Conservation (phyloP, 2,113 vertebrate genomes). For the Nesogale talazaci region DNA sequence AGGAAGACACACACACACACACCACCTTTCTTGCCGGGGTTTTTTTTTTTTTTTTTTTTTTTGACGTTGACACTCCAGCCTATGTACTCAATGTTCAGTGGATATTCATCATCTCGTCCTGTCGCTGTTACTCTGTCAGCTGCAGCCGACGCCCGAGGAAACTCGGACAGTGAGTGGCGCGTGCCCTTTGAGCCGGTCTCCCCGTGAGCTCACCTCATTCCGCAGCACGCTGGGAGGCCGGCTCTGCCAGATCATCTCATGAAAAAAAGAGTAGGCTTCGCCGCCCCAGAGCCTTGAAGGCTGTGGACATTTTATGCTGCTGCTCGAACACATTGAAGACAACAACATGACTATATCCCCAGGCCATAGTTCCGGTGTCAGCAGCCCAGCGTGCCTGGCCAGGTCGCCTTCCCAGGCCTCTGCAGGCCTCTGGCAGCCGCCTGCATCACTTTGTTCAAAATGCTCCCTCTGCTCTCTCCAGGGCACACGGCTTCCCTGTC, state of each 20-base stretch:
- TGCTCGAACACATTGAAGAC: not conserved
- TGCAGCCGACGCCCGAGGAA: not conserved
- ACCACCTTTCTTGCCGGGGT: not conserved
- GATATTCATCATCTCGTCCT: not conserved
- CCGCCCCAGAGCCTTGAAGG: not conserved
- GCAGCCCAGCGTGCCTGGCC: not conserved
- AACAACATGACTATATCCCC: not conserved
- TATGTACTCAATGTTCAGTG: not conserved
- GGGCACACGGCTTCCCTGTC: accelerated
- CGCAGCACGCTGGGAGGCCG: not conserved
- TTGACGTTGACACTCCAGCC: not conserved
- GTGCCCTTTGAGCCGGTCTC: too few relatives aligned
- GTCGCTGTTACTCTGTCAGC: not conserved
- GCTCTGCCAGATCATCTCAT: not conserved
- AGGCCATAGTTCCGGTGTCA: not conserved
- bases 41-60: not conserved
- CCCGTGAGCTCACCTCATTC: not conserved
- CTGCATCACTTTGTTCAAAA: not conserved
- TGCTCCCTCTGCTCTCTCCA: not conserved
- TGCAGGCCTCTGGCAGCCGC: not conserved
- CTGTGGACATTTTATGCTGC: not conserved
- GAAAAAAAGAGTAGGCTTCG: not conserved
- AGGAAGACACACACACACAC: not conserved
- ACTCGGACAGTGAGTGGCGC: not conserved
- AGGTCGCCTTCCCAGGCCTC: not conserved